These are phyloP conservation scores for Antrozous pallidus DNA, from an alignment of 2,797 vertebrate species.

Conservation along the genomic window DNA sequence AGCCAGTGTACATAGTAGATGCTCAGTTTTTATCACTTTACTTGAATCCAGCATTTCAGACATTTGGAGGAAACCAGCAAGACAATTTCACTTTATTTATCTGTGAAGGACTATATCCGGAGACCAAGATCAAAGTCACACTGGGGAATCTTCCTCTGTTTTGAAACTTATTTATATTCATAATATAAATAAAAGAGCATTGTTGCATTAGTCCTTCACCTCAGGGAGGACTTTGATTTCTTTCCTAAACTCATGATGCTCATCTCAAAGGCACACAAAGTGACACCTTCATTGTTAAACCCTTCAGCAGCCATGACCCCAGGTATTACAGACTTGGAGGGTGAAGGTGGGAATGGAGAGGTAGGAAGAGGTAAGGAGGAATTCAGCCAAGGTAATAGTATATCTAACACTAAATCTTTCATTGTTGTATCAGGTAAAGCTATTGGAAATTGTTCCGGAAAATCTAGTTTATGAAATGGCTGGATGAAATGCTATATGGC, in stretches of 20 bases:
- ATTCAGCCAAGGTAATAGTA: neutral
- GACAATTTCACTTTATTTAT: neutral
- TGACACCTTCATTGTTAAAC: fast-evolving
- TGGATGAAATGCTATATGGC: neutral
- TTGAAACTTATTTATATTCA: neutral
- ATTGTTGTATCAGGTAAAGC: neutral
- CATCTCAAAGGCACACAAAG: neutral
- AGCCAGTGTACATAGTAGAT: neutral
- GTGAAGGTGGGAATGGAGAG: neutral
- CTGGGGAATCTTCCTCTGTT: neutral
- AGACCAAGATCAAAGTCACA: neutral
- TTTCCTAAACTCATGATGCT: neutral
- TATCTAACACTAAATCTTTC: conserved; percentile 63
- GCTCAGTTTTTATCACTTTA: neutral
- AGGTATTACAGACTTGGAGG: neutral
- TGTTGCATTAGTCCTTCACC: neutral
- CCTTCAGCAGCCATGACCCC: neutral
- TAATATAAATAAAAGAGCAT: neutral
- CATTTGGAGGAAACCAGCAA: neutral
- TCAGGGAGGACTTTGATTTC: neutral
- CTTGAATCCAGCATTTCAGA: neutral
- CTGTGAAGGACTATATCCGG: neutral
- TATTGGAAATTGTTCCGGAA: neutral
- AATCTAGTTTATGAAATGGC: neutral
- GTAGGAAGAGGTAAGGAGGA: neutral